Conservation (phyloP, 2,797 vertebrate species). For the Gallirallus australis region DNA sequence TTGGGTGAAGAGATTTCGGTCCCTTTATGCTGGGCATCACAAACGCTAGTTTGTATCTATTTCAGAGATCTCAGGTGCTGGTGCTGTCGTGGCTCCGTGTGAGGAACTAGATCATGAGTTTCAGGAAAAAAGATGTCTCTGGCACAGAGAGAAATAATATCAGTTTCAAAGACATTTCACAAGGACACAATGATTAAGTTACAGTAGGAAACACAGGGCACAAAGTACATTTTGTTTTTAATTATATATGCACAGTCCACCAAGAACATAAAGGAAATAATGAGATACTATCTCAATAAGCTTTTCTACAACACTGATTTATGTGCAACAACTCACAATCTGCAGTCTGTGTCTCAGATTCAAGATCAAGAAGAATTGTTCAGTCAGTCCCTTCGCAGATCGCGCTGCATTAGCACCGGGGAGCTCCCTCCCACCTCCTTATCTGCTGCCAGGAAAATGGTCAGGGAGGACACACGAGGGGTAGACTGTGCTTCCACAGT, state of each 20-base stretch:
- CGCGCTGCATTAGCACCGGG: not conserved
- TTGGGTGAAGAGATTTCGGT: not conserved
- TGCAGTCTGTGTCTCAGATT: not conserved
- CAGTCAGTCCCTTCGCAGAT: not conserved
- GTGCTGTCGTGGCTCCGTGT: not conserved
- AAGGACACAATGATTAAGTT: not conserved
- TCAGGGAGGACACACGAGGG: not conserved
- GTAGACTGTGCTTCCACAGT: not conserved
- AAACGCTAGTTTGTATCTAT: not conserved
- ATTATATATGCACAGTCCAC: not conserved
- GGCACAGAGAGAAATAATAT: not conserved
- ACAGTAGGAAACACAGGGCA: not conserved
- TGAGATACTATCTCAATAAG: not conserved
- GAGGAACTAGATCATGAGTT: not conserved
- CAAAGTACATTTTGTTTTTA: not conserved
- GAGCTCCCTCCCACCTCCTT: not conserved
- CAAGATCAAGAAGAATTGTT: not conserved
- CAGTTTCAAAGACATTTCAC: not conserved
- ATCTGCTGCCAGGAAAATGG: not conserved
- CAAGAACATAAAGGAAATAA: not conserved
- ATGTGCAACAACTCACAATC: not conserved
- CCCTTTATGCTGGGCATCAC: not conserved
- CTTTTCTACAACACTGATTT: not conserved
- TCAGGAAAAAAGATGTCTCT: fast-evolving
- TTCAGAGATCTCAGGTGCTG: not conserved